Conservation (phyloP, 2,113 vertebrate species). For the Agapornis roseicollis region DNA sequence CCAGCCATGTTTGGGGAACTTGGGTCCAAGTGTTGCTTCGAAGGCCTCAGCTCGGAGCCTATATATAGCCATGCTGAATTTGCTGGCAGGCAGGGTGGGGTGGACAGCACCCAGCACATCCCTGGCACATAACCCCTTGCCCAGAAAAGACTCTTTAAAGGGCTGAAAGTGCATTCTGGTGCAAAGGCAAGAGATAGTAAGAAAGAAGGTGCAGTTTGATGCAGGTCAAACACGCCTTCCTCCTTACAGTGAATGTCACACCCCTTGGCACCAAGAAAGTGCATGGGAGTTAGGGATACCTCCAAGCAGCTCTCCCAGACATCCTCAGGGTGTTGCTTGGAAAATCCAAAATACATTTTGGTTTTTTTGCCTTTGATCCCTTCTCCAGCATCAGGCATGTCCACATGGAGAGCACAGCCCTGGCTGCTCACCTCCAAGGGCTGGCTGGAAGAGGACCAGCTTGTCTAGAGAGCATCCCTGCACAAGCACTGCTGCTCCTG, state of each 20-base stretch:
- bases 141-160: background rate
- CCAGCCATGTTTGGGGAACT: constrained; percentile 25
- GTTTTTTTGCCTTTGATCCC: background rate
- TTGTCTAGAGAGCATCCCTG: background rate
- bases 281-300: background rate
- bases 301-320: background rate
- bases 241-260: background rate
- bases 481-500: rapidly evolving
- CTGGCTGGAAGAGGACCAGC: background rate
- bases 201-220: background rate
- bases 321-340: background rate
- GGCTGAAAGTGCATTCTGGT: background rate
- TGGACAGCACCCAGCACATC: background rate
- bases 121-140: background rate
- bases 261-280: background rate
- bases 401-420: background rate
- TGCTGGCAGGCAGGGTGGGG: background rate
- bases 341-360: background rate
- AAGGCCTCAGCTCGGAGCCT: constrained; percentile 24
- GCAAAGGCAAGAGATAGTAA: background rate
- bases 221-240: rapidly evolving
- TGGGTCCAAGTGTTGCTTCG: constrained; percentile 23
- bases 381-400: background rate
- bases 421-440: background rate
- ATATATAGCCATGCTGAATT: constrained; percentile 35